Percentiles rank a stretch among this genome's conserved stretches.
Evolutionary conservation across 2,888 invertebrate species (phyloP).

Genomic region (Ophion obscuratus): DNA sequence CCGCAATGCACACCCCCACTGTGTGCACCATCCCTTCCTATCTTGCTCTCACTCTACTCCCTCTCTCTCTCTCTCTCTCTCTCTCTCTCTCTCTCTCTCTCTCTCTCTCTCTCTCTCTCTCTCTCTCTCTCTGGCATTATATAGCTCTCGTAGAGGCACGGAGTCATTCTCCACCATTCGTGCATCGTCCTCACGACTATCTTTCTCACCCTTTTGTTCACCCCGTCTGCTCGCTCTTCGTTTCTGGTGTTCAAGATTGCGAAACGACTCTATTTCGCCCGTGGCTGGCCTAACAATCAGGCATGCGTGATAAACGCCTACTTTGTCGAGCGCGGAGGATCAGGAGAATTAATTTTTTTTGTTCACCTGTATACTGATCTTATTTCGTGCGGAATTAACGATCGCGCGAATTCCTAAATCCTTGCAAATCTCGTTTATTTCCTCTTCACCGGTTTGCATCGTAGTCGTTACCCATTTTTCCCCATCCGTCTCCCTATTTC

Average conservation of each 20-base stretch:
- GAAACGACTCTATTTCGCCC: conserved; percentile 46
- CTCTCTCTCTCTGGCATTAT: conserved; percentile 65
- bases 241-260: conserved; percentile 57
- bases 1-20: conserved; percentile 84
- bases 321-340: neutral
- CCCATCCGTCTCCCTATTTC: conserved; percentile 33
- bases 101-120: conserved; percentile 68
- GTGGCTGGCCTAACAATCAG: conserved; percentile 10
- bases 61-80: conserved; percentile 65
- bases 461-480: conserved; percentile 19
- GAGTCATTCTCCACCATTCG: conserved; percentile 62
- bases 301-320: neutral
- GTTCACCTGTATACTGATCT: neutral
- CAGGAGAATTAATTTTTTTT: neutral
- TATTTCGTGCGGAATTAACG: neutral
- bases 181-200: conserved; percentile 65
- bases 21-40: conserved; percentile 64
- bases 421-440: conserved; percentile 13
- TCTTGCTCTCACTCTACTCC: conserved; percentile 73
- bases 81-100: conserved; percentile 60
- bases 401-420: neutral
- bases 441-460: conserved; percentile 21
- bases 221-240: conserved; percentile 62
- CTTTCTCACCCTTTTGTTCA: conserved; percentile 65
- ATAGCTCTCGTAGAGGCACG: conserved; percentile 45